These are phyloP conservation scores for Agraylea sexmaculata DNA, from an alignment of 1,140 invertebrate genomes.

Conservation along the genomic window DNA sequence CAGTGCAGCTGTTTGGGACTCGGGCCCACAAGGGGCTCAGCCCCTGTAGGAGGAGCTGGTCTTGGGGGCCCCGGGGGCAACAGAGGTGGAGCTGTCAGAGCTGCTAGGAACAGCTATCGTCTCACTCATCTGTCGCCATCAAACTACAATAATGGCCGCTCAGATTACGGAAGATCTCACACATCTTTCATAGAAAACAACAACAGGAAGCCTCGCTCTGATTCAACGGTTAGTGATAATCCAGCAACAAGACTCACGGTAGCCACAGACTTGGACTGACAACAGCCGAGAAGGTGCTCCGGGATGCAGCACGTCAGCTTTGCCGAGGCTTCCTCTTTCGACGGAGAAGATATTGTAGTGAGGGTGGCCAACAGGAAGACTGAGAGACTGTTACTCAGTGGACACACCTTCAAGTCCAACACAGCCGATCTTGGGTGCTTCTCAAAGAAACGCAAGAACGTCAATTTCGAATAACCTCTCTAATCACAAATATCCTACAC, in stretches of 20 bases:
- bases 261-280: constrained; percentile 27
- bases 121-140: constrained; percentile 35
- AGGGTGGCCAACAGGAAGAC: constrained; percentile 6
- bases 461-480: constrained; percentile 16
- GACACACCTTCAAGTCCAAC: background rate
- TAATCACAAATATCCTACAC: no score
- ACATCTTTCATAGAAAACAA: constrained; percentile 37
- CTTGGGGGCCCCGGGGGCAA: constrained; percentile 30
- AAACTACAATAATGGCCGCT: constrained; percentile 31
- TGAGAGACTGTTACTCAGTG: constrained; percentile 1
- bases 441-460: constrained; percentile 15
- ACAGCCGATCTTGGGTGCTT: constrained; percentile 11
- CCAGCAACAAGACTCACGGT: constrained; percentile 32
- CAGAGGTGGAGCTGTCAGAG: constrained; percentile 21
- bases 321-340: background rate
- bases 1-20: constrained; percentile 37
- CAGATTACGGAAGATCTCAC: constrained; percentile 30
- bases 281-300: constrained; percentile 13
- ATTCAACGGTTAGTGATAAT: constrained; percentile 33
- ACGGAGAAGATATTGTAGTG: constrained; percentile 6
- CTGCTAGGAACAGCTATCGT: constrained; percentile 28
- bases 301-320: background rate
- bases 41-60: constrained; percentile 29
- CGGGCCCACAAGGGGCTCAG: constrained; percentile 23
- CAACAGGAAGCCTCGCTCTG: constrained; percentile 33